Evolutionary conservation across 2,113 vertebrate species (phyloP).

Genomic region (Carassius auratus): DNA sequence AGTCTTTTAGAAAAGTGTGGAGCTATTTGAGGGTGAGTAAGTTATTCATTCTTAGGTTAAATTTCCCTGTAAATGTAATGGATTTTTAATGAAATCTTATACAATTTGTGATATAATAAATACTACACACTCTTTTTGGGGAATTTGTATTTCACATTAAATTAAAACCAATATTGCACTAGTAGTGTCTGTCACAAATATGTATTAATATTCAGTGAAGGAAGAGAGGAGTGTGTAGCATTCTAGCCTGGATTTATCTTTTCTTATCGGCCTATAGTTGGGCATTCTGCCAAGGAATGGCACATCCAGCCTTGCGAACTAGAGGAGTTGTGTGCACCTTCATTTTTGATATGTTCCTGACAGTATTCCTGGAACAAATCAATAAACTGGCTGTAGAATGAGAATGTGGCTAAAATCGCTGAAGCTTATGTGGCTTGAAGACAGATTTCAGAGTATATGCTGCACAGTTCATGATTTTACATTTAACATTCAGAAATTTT

Average conservation of each 20-base stretch:
- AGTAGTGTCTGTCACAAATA: not conserved
- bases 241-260: slow-evolving; percentile 22
- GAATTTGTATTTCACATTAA: not conserved
- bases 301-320: slow-evolving; percentile 11
- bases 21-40: too few relatives aligned
- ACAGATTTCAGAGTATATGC: not conserved
- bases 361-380: slow-evolving; percentile 21
- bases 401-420: not conserved
- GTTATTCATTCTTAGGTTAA: not conserved
- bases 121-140: not conserved
- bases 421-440: not conserved
- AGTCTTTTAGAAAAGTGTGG: not conserved
- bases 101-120: not conserved
- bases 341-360: slow-evolving; percentile 33
- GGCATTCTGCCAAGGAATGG: not conserved
- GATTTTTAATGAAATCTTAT: not conserved
- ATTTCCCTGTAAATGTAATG: not conserved
- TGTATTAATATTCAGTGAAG: slow-evolving; percentile 7
- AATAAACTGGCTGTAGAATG: not conserved
- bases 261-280: not conserved
- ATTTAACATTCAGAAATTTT: not conserved
- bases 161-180: not conserved
- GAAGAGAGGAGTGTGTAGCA: slow-evolving; percentile 7
- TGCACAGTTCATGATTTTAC: too few relatives aligned
- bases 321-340: slow-evolving; percentile 32